phyloP scores from a whole-genome alignment of 1,140 invertebrate species.

The Drosophila baimaii region DNA sequence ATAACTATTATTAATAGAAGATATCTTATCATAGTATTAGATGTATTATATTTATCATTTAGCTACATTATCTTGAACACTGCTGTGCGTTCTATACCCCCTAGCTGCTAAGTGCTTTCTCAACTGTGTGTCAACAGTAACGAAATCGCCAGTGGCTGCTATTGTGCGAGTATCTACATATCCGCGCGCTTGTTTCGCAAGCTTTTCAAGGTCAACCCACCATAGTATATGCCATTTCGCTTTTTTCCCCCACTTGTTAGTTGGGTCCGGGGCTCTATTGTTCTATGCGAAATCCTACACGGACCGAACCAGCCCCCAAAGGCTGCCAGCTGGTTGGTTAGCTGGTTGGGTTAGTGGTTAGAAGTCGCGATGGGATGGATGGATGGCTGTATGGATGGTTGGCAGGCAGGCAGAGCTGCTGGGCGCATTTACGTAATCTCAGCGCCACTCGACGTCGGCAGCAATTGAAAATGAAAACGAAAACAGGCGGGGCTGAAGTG shows the following conservation, averaged over 20 bases:
- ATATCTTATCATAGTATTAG: too few species aligned
- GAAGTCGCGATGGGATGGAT: slow-evolving; percentile 21
- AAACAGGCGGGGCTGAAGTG: slow-evolving; percentile 27
- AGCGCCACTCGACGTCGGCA: slow-evolving; percentile 56
- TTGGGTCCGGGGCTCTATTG: slow-evolving; percentile 36
- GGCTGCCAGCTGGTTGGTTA: slow-evolving; percentile 18
- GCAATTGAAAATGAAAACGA: slow-evolving; percentile 68
- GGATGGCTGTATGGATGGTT: slow-evolving; percentile 7
- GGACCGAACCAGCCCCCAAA: slow-evolving; percentile 42
- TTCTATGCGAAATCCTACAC: slow-evolving; percentile 53
- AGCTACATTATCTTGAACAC: neutral
- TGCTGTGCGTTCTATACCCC: slow-evolving; percentile 21
- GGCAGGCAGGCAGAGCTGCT: slow-evolving; percentile 39
- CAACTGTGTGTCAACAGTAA: slow-evolving; percentile 54
- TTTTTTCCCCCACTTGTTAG: slow-evolving; percentile 41
- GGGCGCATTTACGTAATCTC: slow-evolving; percentile 71
- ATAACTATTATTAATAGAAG: too few species aligned
- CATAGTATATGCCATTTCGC: slow-evolving; percentile 50
- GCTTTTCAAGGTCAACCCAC: slow-evolving; percentile 54
- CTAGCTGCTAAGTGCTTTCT: slow-evolving; percentile 43
- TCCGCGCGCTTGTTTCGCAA: slow-evolving; percentile 51
- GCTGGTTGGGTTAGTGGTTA: slow-evolving; percentile 21
- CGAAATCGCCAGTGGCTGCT: slow-evolving; percentile 32
- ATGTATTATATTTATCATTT: too few species aligned
- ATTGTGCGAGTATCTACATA: slow-evolving; percentile 42